Evolutionary conservation across 1,140 invertebrate species (phyloP), one percentile per base, ranked within the genome.

Genomic region (Scaptomyza pallida): DNA sequence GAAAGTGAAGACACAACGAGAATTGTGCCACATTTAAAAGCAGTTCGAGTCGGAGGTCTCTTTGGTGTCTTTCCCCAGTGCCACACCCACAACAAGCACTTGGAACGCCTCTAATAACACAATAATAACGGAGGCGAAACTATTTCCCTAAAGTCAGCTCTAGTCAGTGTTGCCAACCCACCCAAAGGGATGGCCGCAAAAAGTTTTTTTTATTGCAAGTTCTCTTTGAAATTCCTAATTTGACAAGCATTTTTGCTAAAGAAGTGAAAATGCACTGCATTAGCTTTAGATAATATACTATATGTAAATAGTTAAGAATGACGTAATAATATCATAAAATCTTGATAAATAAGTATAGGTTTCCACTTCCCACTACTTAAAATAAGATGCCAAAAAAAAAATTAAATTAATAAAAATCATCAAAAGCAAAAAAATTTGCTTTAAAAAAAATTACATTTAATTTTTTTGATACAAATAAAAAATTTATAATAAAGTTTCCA

Each of bases 1-100:
- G 69, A 78, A 75, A 76, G 69, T 68, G 75, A 71, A 70, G 67
- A 71, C 52, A 59, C 48, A 50, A 52, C 26, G 17, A 57, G 37
- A 59, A 47, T 6, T 65, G 44, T 57, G 50, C 61, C 56, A 57
- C 45, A 75, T 75, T 71, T 57, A 56, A 61, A 56, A 57, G 50
- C 52, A 70, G 59, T 69, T 62, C 19, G 47, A 70, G 59, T 69
- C 57, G 15, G 57, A 59, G 71, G 26, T 67, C 41, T 40, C 47
- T 40, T 13, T 47, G 41, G 26, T 26, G 26, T 30, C 19, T 16
- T 33, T 50, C 6, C 21, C 57, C 41, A 26, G 15, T 3, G 12
- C 15, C 47, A 23, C 9, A 13, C 17, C 13, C 51, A 45, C 12
- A 51, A 13, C 23, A 33, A 12, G n/a, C 40, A 26, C 41, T 35